Evolutionary conservation across 2,113 vertebrate species (phyloP).

Genomic region (Lepus europaeus): DNA sequence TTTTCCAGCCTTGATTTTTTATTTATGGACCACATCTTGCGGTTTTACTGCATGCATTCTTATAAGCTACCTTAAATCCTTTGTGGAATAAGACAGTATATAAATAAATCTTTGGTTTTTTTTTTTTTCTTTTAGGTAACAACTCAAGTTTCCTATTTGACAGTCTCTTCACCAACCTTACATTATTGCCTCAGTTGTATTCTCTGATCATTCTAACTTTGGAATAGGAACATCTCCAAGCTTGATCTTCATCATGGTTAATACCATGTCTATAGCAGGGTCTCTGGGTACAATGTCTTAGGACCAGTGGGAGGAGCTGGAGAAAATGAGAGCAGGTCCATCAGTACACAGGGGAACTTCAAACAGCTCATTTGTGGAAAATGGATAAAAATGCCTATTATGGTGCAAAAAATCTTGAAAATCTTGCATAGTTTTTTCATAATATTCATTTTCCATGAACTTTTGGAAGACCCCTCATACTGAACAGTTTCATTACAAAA

Average conservation of each 20-base stretch:
- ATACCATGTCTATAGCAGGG: not conserved
- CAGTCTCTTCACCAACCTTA: not conserved
- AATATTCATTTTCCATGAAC: too few relatives aligned
- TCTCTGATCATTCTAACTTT: not conserved
- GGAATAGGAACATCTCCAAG: not conserved
- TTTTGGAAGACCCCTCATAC: too few relatives aligned
- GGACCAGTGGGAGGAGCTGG: not conserved
- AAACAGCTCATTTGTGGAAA: too few relatives aligned
- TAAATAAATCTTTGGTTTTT: constrained; percentile 63
- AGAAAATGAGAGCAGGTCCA: not conserved
- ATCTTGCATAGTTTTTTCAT: too few relatives aligned
- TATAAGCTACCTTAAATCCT: constrained; percentile 51
- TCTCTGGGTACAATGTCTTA: not conserved
- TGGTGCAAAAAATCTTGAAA: too few relatives aligned
- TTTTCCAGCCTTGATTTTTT: constrained; percentile 65
- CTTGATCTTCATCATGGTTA: not conserved
- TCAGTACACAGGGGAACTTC: too few relatives aligned
- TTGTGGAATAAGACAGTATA: not conserved
- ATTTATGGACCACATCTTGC: constrained; percentile 55
- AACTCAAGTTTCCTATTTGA: not conserved
- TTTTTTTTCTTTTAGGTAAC: constrained; percentile 52
- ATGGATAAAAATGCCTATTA: too few relatives aligned
- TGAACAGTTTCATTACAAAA: not conserved
- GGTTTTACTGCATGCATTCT: constrained; percentile 53
- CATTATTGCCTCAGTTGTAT: not conserved